Evolutionary conservation across 2,888 invertebrate species (phyloP).

Genomic region (Molorchus minor): DNA sequence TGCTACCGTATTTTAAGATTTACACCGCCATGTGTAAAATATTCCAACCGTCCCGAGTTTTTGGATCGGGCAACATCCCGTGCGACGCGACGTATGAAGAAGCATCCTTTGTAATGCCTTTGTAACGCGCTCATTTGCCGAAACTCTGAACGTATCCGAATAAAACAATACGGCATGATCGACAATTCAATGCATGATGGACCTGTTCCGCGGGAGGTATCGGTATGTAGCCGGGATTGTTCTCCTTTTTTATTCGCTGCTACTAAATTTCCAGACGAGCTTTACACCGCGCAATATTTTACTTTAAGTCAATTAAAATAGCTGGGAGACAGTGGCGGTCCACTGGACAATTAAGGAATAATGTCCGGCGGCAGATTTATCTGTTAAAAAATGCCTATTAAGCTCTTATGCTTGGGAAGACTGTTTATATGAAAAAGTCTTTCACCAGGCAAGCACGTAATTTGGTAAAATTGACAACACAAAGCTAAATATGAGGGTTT

Average conservation of each 20-base stretch:
- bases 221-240: constrained; percentile 49
- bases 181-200: constrained; percentile 58
- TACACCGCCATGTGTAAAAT: constrained; percentile 36
- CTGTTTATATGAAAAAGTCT: too few relatives aligned
- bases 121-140: constrained; percentile 54
- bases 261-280: constrained; percentile 51
- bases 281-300: constrained; percentile 50
- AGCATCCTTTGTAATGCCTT: constrained; percentile 52
- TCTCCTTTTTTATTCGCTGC: constrained; percentile 50
- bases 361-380: too few relatives aligned
- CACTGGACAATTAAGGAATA: not conserved
- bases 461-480: too few relatives aligned
- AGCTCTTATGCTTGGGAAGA: too few relatives aligned
- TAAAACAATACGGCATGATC: constrained; percentile 57
- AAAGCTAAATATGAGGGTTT: too few relatives aligned
- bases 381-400: too few relatives aligned
- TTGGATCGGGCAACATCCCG: constrained; percentile 29
- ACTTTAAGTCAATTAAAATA: constrained; percentile 52
- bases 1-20: not conserved
- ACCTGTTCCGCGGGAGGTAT: constrained; percentile 53
- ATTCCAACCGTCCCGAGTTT: constrained; percentile 37
- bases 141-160: constrained; percentile 58
- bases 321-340: constrained; percentile 35
- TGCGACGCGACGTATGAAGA: constrained; percentile 37
- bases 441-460: too few relatives aligned